phyloP scores from a whole-genome alignment of 2,113 vertebrate species.

The Excalfactoria chinensis region DNA sequence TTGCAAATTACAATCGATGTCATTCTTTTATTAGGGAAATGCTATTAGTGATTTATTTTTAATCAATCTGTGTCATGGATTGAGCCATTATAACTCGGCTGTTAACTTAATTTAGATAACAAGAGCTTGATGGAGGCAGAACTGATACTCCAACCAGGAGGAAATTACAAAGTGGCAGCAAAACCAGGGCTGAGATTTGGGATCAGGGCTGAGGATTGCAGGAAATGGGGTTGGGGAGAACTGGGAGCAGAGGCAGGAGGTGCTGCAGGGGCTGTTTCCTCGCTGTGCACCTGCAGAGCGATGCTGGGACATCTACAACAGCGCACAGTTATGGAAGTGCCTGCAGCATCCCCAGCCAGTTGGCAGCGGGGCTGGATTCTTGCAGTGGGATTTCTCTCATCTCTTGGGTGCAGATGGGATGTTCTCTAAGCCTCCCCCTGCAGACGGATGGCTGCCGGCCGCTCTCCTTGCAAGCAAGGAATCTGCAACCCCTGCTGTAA shows the following conservation, averaged over 20 bases:
- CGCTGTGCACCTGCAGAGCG: not conserved
- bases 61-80: not conserved
- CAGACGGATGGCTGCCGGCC: not conserved
- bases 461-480: not conserved
- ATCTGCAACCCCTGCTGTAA: not conserved
- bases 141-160: not conserved
- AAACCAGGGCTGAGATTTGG: not conserved
- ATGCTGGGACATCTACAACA: not conserved
- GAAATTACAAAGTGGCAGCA: not conserved
- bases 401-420: not conserved
- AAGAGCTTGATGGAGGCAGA: not conserved
- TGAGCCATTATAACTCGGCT: not conserved
- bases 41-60: constrained; percentile 7
- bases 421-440: not conserved
- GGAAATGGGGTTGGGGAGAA: not conserved
- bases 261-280: rapidly evolving
- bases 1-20: not conserved
- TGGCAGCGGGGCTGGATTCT: constrained; percentile 27
- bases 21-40: not conserved
- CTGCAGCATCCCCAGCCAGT: constrained; percentile 6
- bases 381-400: constrained; percentile 38
- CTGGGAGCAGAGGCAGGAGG: not conserved
- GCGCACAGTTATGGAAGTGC: not conserved
- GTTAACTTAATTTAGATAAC: not conserved
- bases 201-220: not conserved